Conservation (phyloP, 1,140 invertebrate genomes). For the Meloidogyne exigua region DNA sequence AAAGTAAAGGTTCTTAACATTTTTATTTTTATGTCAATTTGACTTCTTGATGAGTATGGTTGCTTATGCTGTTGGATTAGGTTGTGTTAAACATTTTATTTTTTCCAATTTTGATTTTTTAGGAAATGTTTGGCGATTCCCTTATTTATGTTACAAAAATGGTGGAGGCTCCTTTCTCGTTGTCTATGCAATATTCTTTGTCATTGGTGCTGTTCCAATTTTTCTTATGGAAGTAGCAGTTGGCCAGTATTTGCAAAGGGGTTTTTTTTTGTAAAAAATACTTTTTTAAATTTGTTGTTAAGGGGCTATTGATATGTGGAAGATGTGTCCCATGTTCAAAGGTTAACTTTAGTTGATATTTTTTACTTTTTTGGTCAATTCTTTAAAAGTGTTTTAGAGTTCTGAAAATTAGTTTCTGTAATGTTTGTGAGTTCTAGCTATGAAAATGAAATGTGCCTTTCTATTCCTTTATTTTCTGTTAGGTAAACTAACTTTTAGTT, state of each 20-base stretch:
- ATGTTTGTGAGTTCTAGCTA: too few species aligned
- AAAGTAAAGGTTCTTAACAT: neutral
- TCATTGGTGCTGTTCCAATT: constrained; percentile 72
- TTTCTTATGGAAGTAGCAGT: constrained; percentile 76
- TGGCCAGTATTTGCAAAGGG: constrained; percentile 77
- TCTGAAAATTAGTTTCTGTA: too few species aligned
- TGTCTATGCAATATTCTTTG: constrained; percentile 60
- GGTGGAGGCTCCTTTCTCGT: constrained; percentile 65
- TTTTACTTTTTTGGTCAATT: neutral
- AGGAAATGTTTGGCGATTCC: constrained; percentile 67
- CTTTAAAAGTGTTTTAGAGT: too few species aligned
- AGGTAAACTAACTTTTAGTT: too few species aligned
- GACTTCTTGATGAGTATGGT: constrained; percentile 67
- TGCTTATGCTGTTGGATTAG: constrained; percentile 82
- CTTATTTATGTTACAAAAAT: constrained; percentile 67
- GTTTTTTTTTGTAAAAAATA: constrained; percentile 66
- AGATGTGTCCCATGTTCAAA: constrained; percentile 77
- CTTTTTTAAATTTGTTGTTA: constrained; percentile 69
- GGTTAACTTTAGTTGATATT: constrained; percentile 66
- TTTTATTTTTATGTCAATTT: constrained; percentile 46
- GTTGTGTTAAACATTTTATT: constrained; percentile 26
- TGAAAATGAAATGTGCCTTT: too few species aligned
- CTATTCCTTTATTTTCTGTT: too few species aligned
- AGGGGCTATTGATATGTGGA: constrained; percentile 74
- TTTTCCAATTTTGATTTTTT: constrained; percentile 33